Conservation (phyloP, 2,888 invertebrate genomes). For the Parnassius apollo region DNA sequence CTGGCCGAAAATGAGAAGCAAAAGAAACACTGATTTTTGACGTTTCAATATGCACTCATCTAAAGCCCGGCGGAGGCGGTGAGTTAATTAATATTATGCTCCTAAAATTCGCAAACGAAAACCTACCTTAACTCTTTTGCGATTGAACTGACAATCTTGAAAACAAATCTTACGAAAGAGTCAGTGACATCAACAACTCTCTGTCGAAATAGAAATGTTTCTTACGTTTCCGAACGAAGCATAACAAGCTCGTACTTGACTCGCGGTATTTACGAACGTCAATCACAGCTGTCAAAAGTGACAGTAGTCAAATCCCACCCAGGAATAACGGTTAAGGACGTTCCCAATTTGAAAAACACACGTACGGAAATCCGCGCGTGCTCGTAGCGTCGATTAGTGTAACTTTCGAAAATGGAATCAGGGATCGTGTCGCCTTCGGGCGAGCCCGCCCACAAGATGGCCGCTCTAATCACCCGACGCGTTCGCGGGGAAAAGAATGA, state of each 20-base stretch:
- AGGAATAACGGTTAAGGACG: slow-evolving; percentile 71
- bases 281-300: slow-evolving; percentile 77
- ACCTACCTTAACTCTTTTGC: slow-evolving; percentile 36
- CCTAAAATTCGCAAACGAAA: slow-evolving; percentile 40
- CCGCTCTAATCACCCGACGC: slow-evolving; percentile 74
- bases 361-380: slow-evolving; percentile 74
- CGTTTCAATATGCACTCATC: slow-evolving; percentile 79
- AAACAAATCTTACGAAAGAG: slow-evolving; percentile 24
- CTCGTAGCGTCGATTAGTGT: slow-evolving; percentile 78
- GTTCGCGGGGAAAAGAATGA: slow-evolving; percentile 75
- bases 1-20: slow-evolving; percentile 73
- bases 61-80: slow-evolving; percentile 47
- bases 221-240: slow-evolving; percentile 52
- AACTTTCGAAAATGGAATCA: slow-evolving; percentile 78
- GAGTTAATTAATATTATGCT: slow-evolving; percentile 58
- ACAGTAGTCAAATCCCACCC: slow-evolving; percentile 77
- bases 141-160: slow-evolving; percentile 33
- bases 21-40: slow-evolving; percentile 76
- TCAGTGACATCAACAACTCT: slow-evolving; percentile 56
- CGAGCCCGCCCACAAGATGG: slow-evolving; percentile 78
- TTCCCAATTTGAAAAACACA: slow-evolving; percentile 78
- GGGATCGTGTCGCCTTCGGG: slow-evolving; percentile 78
- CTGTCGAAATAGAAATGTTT: slow-evolving; percentile 62
- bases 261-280: slow-evolving; percentile 75
- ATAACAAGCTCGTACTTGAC: slow-evolving; percentile 72